Evolutionary conservation across 1,140 invertebrate species (phyloP).

Genomic region (Rhagoletis pomonella): DNA sequence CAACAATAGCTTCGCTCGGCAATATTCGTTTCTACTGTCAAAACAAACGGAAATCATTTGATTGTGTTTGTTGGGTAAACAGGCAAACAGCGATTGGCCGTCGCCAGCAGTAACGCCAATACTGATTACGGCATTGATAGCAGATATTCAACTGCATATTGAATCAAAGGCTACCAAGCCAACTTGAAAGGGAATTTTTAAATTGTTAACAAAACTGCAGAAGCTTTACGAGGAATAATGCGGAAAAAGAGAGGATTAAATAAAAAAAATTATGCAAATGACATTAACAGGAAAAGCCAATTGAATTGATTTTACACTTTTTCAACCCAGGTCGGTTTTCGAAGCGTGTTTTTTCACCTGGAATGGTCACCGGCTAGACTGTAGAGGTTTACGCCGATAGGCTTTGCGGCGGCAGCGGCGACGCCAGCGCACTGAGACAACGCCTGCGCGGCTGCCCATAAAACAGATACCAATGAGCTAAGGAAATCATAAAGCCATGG

Average conservation of each 20-base stretch:
- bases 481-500: too few species aligned
- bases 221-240: neutral
- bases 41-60: slow-evolving; percentile 46
- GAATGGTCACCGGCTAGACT: too few species aligned
- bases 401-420: too few species aligned
- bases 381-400: too few species aligned
- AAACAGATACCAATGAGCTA: too few species aligned
- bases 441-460: too few species aligned
- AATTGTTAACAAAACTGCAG: neutral
- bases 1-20: neutral
- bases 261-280: neutral
- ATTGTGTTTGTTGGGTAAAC: slow-evolving; percentile 46
- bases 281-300: too few species aligned
- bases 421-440: too few species aligned
- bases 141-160: slow-evolving; percentile 34
- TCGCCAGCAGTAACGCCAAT: slow-evolving; percentile 1
- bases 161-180: neutral
- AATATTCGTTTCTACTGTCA: slow-evolving; percentile 32
- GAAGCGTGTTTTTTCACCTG: too few species aligned
- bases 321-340: too few species aligned
- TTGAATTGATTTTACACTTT: too few species aligned
- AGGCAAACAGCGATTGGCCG: slow-evolving; percentile 21
- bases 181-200: slow-evolving; percentile 37
- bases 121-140: slow-evolving; percentile 21
- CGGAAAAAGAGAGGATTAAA: neutral